Evolutionary conservation across 2,113 vertebrate species (phyloP), one percentile per base, ranked within the genome.

Genomic region (Cricetomys ansorgei): DNA sequence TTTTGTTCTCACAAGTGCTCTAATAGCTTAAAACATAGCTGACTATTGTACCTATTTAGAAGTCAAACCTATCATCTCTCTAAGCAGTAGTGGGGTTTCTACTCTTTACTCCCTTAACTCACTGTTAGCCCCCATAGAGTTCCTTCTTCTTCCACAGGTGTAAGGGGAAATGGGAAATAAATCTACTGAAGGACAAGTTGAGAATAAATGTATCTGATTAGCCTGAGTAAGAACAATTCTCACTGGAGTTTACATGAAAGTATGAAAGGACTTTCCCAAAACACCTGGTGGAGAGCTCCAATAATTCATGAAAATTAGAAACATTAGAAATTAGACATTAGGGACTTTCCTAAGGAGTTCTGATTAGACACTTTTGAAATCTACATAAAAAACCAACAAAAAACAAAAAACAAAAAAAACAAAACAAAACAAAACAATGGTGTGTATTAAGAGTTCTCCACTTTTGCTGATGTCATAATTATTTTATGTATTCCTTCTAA

Each of bases 131-230:
- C 64, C 11, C 31, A 3, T 85, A 29, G 23, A 75, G 43, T 86
- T 73, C 88, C 34, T 88, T 21, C 43, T 59, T 86, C 43, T 48
- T 91, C 21, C 92, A 73, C 21, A 76, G 3, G 86, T 89, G 72
- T 29, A 75, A 23, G 80, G 17, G 3, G 37, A 96, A 93, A 89
- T 84, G 97, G 55, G 67, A 64, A 87, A 62, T 70, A 40, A 94
- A 85, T 73, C 19, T 48, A 48, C 43, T 81, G 8, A 31, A 94
- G 9, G 2, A 7, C 11, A 48, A 13, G 72, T 48, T 94, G 50
- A 4, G 79, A 93, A 53, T 79, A 75, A 67, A 8, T 21, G n/a
- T 88, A 50, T 59, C 87, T 95, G 86, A 94, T 94, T 95, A 67
- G 81, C 67, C 64, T 89, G 25, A 1, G n/a, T 76, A 87, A 75